Base-by-base conservation (phyloP, 2,797 vertebrate genomes). In the Chaetodon trifasciatus region DNA sequence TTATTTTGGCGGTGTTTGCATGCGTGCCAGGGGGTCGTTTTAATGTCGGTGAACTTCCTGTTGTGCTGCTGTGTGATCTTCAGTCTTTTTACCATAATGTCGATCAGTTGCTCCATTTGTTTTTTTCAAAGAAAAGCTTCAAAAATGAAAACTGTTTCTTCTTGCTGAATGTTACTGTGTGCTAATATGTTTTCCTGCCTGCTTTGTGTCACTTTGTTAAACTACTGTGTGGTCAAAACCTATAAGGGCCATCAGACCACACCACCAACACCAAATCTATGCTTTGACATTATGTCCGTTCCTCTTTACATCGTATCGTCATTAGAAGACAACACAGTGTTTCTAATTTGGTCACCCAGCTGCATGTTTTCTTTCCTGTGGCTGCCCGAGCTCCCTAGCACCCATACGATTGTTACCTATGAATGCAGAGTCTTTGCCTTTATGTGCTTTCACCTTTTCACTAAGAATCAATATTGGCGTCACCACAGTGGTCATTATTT, bases 1-100 rank as follows among this genome's bases (percentile, higher is more conserved):
- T 55, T 32, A 32, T 32, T 3, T 32, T 32, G 28, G 28, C 28
- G 2, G 28, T 32, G 28, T 32, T 32, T 32, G 28, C 28, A 3
- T 32, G 28, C 3, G 4, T 32, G 28, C 4, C 28, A 0, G 4
- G 28, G 28, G 28, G 28, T 4, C 28, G 4, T 32, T 32, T 32
- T 32, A 32, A 32, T 93, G 91, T 94, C 86, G 93, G 89, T 88
- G 74, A 90, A 89, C 87, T 85, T 90, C 87, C 79, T 89, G 91
- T 93, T 86, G 92, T 89, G 88, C 92, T 92, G 90, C 89, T 93
- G 87, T 83, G 85, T 87, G 89, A 81, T 60, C 28, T 32, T 96
- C 94, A 93, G 93, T 97, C 96, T 97, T 95, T 97, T 97, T 97
- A 97, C 97, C 97, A 98, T 98, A 98, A 96, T 94, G 95, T 96